Evolutionary conservation across 2,113 vertebrate genomes (phyloP).

Genomic region (Natator depressus): DNA sequence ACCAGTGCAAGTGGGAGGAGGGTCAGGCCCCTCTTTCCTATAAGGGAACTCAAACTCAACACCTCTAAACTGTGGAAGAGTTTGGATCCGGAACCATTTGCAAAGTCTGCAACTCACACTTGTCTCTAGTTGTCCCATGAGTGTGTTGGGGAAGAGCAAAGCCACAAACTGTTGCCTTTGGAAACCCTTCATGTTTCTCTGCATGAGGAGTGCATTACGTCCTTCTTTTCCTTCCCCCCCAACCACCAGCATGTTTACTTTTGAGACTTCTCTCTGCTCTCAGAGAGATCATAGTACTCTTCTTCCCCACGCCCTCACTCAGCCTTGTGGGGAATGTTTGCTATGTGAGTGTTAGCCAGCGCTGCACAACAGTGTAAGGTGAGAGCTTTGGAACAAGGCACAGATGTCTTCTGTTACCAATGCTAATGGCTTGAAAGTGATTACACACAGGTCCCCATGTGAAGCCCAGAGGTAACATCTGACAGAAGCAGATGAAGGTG

Average conservation of each 20-base stretch:
- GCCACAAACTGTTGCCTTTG: neutral
- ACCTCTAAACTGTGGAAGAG: too few species aligned
- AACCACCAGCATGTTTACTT: neutral
- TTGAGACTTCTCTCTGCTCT: neutral
- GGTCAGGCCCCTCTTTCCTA: too few species aligned
- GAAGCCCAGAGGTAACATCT: neutral
- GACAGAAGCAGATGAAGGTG: neutral
- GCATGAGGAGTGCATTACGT: rapidly evolving
- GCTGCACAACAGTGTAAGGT: rapidly evolving
- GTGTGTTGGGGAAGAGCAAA: rapidly evolving
- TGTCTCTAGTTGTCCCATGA: too few species aligned
- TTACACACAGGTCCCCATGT: rapidly evolving
- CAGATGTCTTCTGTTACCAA: rapidly evolving
- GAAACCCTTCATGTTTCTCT: rapidly evolving
- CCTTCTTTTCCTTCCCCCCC: neutral
- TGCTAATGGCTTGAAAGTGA: neutral
- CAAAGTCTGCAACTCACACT: too few species aligned
- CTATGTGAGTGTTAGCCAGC: rapidly evolving
- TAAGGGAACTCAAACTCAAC: too few species aligned
- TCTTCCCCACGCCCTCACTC: neutral
- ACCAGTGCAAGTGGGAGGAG: too few species aligned
- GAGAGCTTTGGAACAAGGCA: neutral
- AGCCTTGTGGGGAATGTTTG: neutral
- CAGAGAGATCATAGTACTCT: rapidly evolving
- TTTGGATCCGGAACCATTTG: too few species aligned